Evolutionary conservation across 1,140 invertebrate genomes (phyloP), one percentile per base, ranked within the genome.

Genomic region (Saccostrea cuccullata): DNA sequence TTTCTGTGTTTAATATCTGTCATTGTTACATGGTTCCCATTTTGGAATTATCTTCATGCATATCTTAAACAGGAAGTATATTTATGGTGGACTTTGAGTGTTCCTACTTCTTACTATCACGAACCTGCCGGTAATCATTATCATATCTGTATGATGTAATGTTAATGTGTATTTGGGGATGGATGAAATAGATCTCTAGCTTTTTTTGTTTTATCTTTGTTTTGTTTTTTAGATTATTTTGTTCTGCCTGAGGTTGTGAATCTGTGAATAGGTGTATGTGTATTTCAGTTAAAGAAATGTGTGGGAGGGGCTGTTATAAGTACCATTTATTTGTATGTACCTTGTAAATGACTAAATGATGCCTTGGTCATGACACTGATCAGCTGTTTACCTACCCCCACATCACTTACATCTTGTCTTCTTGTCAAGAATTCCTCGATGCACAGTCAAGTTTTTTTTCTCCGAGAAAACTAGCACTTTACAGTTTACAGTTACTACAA

Each of bases 221-320:
- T 30, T 64, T 12, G 30, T 77, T 15, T 36, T 36, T 77, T 36
- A 30, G 11, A 30, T 77, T 20, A 30, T 5, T 77, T 5, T 77
- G 26, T 77, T 36, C 26, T 77, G 70, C 8, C 26, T 77, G 26
- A 6, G 70, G 70, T 77, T 77, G 70, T 77, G 70, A 77, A 77
- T 77, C 58, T 77, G 23, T 77, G 70, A 30, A 12, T 4, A 36
- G 26, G 23, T 26, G 23, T 26, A 77, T 30, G 70, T 77, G 2
- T 11, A 77, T 77, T 36, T 8, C 58, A 64, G 6, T 64, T 64
- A 20, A 60, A 13, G 20, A 17, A 20, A 64, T 20, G 58, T 64
- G n/a, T 17, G 47, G 47, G 17, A 64, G 58, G 58, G 58, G 0
- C 15, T 17, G 15, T 6, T 64, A 5, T 20, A n/a, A 20, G 30